Conservation (phyloP, 1,140 invertebrate genomes). For the Magallana angulata region DNA sequence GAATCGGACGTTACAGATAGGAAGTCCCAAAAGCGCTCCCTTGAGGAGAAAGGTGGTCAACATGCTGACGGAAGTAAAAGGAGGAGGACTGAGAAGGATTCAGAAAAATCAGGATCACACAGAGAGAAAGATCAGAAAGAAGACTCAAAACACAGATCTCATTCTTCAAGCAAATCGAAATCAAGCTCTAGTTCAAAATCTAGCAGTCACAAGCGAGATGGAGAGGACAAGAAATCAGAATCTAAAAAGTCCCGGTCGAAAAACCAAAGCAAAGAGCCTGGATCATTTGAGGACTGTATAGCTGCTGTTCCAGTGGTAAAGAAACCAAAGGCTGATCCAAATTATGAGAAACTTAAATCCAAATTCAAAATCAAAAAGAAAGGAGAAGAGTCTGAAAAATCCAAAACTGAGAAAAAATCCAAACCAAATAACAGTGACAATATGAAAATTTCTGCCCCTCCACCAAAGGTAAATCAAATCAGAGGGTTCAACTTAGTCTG, state of each 20-base stretch:
- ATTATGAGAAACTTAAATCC: slow-evolving; percentile 62
- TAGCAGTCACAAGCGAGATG: slow-evolving; percentile 23
- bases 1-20: background rate
- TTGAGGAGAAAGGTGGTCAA: background rate
- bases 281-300: slow-evolving; percentile 70
- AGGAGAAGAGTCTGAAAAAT: slow-evolving; percentile 2
- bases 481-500: too few relatives aligned
- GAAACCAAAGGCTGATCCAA: slow-evolving; percentile 47
- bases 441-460: slow-evolving; percentile 22
- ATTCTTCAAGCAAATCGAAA: background rate
- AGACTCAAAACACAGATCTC: background rate
- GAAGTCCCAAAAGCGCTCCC: background rate
- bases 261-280: slow-evolving; percentile 35
- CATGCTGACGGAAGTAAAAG: background rate
- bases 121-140: slow-evolving; percentile 4
- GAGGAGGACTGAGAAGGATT: slow-evolving; percentile 5
- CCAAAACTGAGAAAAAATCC: background rate
- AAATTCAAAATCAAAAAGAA: slow-evolving; percentile 70
- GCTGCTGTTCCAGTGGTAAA: slow-evolving; percentile 53
- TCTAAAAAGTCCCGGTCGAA: slow-evolving; percentile 40
- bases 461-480: background rate
- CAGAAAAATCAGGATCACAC: background rate
- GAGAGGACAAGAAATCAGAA: slow-evolving; percentile 35
- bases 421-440: slow-evolving; percentile 38
- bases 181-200: slow-evolving; percentile 29